Base-by-base conservation (phyloP, 1,140 invertebrate species). In the Octopus bimaculoides region DNA sequence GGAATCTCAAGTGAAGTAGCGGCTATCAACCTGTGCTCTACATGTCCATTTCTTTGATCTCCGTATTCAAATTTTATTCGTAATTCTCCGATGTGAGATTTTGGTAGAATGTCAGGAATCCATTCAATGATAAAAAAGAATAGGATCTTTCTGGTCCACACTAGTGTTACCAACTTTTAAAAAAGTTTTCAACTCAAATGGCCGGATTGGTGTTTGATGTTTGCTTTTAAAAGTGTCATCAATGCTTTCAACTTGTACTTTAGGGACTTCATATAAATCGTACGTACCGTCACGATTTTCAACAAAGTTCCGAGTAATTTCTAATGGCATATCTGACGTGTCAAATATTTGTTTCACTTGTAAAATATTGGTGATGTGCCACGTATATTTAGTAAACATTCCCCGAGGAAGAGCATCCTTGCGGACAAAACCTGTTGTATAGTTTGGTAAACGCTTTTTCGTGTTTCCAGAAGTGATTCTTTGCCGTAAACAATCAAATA, bases 61-160 rank as follows among this genome's bases (percentile, higher is more conserved):
- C 93, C 93, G 86, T 92, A 93, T 88, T 94, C 92, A 88, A 94
- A 94, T 79, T 91, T 92, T 61, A 94, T 91, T 80, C 92, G 90
- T 52, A 95, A 86, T 87, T 94, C 93, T 26, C 94, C 94, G 74
- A 94, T 92, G 83, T 93, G 92, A 9, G 92, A 92, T 83, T 92
- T 90, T 12, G 94, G 94, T n/a, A 94, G 88, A 81, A 95, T 92
- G 84, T 94, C 93, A 4, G 94, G 94, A 82, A 94, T 94, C 94
- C 94, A 95, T 88, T 95, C 94, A 77, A 95, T 94, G 17, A 93
- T 90, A 86, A 95, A 94, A 95, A 73, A 94, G 93, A 20, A 92
- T 93, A 26, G 92, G 92, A 77, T 93, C 92, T 75, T 92, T 91
- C 86, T 93, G 92, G 83, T 93, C 91, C 14, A 90, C 88, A 26